Conservation (phyloP, 2,797 vertebrate species). For the Basileuterus tristriatus region DNA sequence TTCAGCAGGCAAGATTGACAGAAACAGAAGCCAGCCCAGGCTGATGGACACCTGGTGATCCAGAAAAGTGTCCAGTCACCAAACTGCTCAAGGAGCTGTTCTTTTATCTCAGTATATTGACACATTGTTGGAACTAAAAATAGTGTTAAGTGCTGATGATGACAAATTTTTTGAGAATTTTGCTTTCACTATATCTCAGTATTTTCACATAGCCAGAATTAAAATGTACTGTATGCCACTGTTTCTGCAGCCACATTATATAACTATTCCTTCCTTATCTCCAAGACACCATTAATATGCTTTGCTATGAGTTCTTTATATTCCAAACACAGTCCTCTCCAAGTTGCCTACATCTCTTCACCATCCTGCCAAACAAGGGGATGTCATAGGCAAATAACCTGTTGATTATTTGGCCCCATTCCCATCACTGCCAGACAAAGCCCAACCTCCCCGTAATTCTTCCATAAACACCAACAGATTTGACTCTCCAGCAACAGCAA, state of each 20-base stretch:
- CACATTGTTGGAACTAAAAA: not conserved
- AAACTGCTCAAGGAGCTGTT: not conserved
- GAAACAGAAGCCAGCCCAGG: not conserved
- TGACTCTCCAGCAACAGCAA: not conserved
- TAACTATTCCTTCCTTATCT: not conserved
- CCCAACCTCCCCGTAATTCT: not conserved
- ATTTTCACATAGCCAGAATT: not conserved
- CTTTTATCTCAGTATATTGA: not conserved
- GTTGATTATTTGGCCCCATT: not conserved
- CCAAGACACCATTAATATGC: not conserved
- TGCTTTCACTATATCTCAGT: not conserved
- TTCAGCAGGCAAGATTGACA: not conserved
- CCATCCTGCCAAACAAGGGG: not conserved
- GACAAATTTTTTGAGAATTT: not conserved
- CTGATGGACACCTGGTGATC: rapidly evolving
- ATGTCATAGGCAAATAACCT: not conserved
- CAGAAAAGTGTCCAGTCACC: not conserved
- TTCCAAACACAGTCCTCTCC: not conserved
- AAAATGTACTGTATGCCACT: not conserved
- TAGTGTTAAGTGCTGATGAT: not conserved
- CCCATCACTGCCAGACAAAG: not conserved
- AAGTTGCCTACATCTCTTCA: not conserved
- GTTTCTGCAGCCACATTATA: not conserved
- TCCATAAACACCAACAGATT: not conserved
- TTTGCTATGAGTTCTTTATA: not conserved